phyloP scores from a whole-genome alignment of 2,797 vertebrate species.

The Crocidura indochinensis region DNA sequence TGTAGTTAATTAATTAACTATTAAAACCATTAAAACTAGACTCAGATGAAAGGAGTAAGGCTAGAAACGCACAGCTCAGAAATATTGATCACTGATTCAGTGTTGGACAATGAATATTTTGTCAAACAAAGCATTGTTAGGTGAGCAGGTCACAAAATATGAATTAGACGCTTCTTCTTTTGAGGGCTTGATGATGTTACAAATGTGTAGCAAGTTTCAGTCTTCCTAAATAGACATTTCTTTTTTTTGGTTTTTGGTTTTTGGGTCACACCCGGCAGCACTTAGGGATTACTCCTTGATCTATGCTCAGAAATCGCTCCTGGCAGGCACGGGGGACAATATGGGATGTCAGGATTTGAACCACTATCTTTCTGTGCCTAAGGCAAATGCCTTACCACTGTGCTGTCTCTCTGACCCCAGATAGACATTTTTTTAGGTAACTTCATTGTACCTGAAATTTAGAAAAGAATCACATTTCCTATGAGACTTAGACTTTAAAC shows the following conservation, averaged over 20 bases:
- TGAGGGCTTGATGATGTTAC: not conserved
- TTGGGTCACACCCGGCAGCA: no score
- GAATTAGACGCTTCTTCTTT: not conserved
- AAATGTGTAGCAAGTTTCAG: not conserved
- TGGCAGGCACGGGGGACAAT: no score
- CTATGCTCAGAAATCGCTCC: no score
- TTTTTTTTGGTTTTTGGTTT: no score
- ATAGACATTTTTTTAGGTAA: not conserved
- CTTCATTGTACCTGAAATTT: not conserved
- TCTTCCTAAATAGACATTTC: not conserved
- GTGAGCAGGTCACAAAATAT: not conserved
- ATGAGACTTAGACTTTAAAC: not conserved
- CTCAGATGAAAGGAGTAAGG: not conserved
- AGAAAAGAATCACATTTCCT: not conserved
- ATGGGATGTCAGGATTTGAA: no score
- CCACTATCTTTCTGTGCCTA: no score
- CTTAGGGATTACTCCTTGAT: no score
- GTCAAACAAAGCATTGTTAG: not conserved
- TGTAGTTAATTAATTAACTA: not conserved
- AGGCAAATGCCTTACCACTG: no score
- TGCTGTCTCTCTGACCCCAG: no score
- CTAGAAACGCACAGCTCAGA: not conserved
- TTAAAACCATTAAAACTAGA: not conserved
- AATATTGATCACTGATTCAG: conserved; percentile 37
- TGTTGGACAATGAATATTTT: not conserved